A percentile compares a stretch with the other conserved stretches of the same genome.
These are phyloP conservation scores for Gallinago undulata DNA, from an alignment of 2,113 vertebrate species.

Conservation along the genomic window DNA sequence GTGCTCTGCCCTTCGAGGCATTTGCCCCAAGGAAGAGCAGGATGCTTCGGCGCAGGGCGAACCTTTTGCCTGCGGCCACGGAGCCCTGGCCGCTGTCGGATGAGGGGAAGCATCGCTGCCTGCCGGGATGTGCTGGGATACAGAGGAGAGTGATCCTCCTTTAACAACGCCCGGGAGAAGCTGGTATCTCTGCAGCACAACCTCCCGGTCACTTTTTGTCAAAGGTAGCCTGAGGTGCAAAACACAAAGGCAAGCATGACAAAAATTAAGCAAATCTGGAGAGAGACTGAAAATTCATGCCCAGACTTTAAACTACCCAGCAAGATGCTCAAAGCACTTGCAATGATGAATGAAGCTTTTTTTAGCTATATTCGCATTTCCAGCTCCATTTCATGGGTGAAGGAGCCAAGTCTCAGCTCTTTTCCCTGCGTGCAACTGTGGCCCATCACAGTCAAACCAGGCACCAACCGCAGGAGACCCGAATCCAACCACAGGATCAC, in stretches of 20 bases:
- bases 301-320: not conserved
- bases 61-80: rapidly evolving
- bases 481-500: not conserved
- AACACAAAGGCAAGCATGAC: rapidly evolving
- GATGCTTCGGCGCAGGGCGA: not conserved
- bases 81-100: rapidly evolving
- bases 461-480: not conserved
- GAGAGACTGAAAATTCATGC: not conserved
- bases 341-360: not conserved
- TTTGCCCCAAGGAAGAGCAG: not conserved
- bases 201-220: not conserved
- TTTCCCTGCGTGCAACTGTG: rapidly evolving
- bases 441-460: not conserved
- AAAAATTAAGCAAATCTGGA: not conserved
- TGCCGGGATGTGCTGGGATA: not conserved
- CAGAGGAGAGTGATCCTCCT: not conserved
- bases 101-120: not conserved
- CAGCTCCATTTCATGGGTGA: not conserved
- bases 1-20: not conserved
- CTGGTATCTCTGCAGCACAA: not conserved
- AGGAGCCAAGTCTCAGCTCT: not conserved
- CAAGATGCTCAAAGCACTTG: not conserved
- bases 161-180: not conserved
- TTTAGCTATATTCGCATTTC: not conserved
- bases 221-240: not conserved